Evolutionary conservation across 2,888 invertebrate genomes (phyloP).

Genomic region (Cantharis rufa): DNA sequence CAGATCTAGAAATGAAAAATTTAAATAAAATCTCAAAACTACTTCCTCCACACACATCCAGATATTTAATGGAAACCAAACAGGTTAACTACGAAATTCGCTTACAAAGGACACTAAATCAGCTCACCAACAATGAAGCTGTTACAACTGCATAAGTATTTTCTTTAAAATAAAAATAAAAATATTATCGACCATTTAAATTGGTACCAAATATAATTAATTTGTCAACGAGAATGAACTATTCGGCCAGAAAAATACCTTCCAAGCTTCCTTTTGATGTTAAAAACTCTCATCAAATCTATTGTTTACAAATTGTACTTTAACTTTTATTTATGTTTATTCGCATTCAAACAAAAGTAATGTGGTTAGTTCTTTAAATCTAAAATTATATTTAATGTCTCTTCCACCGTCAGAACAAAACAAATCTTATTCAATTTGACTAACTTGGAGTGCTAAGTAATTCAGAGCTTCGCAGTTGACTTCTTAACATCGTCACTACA

Average conservation of each 20-base stretch:
- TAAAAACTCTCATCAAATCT: neutral
- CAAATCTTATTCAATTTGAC: too few relatives aligned
- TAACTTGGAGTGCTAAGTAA: too few relatives aligned
- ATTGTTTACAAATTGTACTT: neutral
- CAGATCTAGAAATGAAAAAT: constrained; percentile 65
- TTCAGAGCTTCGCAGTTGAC: too few relatives aligned
- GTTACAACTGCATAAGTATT: neutral
- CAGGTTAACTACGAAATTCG: neutral
- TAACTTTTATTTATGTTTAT: neutral
- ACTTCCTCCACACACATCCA: neutral
- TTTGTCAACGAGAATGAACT: neutral
- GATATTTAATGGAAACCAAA: neutral
- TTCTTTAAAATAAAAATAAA: neutral
- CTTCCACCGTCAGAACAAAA: too few relatives aligned
- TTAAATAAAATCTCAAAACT: neutral
- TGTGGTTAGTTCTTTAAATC: neutral
- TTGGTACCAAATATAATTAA: neutral
- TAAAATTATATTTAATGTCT: neutral
- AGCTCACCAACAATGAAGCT: neutral
- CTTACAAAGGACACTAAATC: neutral
- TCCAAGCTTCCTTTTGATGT: neutral
- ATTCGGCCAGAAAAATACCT: neutral
- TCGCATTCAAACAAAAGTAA: neutral
- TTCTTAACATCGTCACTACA: too few relatives aligned
- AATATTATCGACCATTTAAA: neutral